Conservation (phyloP, 2,797 vertebrate species). For the Chelon labrosus region DNA sequence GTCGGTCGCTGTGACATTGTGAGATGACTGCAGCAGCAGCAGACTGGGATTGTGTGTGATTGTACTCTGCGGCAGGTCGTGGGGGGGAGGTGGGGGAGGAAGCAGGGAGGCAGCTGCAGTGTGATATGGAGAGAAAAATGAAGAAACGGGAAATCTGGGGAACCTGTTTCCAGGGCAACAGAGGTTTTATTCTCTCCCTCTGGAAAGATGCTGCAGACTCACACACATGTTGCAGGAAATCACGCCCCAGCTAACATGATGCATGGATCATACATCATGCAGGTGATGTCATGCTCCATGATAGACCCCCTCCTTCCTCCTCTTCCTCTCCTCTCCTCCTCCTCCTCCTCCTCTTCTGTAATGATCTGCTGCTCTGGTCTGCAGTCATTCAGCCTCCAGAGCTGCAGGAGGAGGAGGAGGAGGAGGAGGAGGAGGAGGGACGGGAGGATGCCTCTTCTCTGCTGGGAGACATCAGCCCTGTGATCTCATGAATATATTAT, state of each 20-base stretch:
- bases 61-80: conserved; percentile 84
- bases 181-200: conserved; percentile 81
- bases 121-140: conserved; percentile 82
- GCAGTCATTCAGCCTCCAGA: conserved; percentile 54
- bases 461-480: conserved; percentile 81
- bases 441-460: conserved; percentile 75
- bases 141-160: conserved; percentile 85
- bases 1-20: conserved; percentile 80
- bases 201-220: conserved; percentile 75
- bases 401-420: conserved; percentile 44
- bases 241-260: conserved; percentile 24
- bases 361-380: conserved; percentile 68
- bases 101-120: conserved; percentile 51
- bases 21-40: conserved; percentile 85
- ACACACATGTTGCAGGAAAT: conserved; percentile 26
- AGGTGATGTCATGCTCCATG: conserved; percentile 58
- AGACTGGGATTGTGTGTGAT: conserved; percentile 69
- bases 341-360: conserved; percentile 18
- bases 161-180: conserved; percentile 90
- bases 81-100: conserved; percentile 74
- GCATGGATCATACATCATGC: conserved; percentile 38
- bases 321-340: neutral
- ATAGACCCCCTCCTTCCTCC: neutral
- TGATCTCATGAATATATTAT: conserved; percentile 88
- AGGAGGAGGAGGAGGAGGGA: conserved; percentile 7